A percentile compares a stretch with the other conserved stretches of the same genome.
Conservation (phyloP, 2,113 vertebrate genomes). For the Epinephelus moara region DNA sequence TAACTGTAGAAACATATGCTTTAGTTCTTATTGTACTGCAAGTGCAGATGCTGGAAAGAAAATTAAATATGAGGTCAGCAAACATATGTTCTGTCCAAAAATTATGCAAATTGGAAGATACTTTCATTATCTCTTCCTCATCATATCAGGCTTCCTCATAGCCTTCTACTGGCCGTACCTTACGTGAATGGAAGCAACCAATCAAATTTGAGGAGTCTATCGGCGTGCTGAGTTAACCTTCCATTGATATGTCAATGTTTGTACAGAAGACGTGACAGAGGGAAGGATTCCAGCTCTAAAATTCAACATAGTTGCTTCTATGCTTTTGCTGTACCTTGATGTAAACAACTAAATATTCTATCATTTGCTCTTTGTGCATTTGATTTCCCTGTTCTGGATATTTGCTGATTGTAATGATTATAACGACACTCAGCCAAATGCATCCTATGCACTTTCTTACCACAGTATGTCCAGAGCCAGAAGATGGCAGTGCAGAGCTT, state of each 20-base stretch:
- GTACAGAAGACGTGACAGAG: background rate
- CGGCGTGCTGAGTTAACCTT: background rate
- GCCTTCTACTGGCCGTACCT: no score
- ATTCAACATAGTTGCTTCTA: background rate
- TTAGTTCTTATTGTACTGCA: background rate
- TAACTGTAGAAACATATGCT: background rate
- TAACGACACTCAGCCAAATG: background rate
- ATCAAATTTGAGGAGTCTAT: no score
- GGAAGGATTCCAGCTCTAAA: background rate
- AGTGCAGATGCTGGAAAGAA: background rate
- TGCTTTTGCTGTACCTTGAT: background rate
- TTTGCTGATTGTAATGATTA: background rate
- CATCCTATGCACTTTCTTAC: background rate
- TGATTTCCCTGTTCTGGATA: background rate
- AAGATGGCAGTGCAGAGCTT: slow-evolving; percentile 82
- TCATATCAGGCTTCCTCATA: no score
- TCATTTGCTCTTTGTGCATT: background rate
- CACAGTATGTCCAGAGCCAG: slow-evolving; percentile 52
- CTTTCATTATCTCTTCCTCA: background rate
- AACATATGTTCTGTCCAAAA: background rate
- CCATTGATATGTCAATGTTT: background rate
- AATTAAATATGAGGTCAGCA: background rate
- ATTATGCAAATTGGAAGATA: background rate
- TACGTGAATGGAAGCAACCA: no score
- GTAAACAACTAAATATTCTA: background rate